A percentile compares a stretch with the other conserved stretches of the same genome.
phyloP scores from a whole-genome alignment of 2,888 invertebrate species.

The Elysia crispata region DNA sequence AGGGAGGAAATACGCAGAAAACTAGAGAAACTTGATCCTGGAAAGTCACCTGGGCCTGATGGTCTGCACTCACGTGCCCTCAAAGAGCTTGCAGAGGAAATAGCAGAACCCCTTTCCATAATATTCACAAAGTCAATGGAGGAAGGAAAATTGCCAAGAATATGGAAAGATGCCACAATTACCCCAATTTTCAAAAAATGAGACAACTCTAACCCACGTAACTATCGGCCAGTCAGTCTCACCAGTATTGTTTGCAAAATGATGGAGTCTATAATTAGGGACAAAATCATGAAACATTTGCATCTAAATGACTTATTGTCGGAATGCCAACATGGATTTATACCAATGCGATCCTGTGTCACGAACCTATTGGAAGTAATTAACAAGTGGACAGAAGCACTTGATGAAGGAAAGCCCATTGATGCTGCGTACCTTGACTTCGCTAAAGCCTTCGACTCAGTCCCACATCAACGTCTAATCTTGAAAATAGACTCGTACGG shows the following conservation, averaged over 20 bases:
- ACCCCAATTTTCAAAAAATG: slow-evolving; percentile 39
- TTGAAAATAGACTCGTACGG: too few species aligned
- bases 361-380: too few species aligned
- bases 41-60: background rate
- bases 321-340: slow-evolving; percentile 31
- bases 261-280: slow-evolving; percentile 34
- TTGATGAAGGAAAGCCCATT: too few species aligned
- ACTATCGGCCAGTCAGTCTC: slow-evolving; percentile 39
- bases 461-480: too few species aligned
- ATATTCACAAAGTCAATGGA: slow-evolving; percentile 7
- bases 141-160: slow-evolving; percentile 10
- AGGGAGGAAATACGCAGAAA: background rate
- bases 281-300: slow-evolving; percentile 25
- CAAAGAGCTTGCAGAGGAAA: slow-evolving; percentile 13
- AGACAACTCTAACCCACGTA: background rate
- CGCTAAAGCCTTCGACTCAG: too few species aligned
- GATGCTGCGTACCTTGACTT: too few species aligned
- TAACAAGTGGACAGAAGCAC: too few species aligned
- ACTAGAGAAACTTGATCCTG: background rate
- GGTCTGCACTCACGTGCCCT: background rate
- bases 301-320: slow-evolving; percentile 13
- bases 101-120: slow-evolving; percentile 5
- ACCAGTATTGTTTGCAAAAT: slow-evolving; percentile 37
- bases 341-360: too few species aligned
- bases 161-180: background rate